Base-by-base conservation (phyloP, 2,888 invertebrate species). In the Dryocosmus kuriphilus region DNA sequence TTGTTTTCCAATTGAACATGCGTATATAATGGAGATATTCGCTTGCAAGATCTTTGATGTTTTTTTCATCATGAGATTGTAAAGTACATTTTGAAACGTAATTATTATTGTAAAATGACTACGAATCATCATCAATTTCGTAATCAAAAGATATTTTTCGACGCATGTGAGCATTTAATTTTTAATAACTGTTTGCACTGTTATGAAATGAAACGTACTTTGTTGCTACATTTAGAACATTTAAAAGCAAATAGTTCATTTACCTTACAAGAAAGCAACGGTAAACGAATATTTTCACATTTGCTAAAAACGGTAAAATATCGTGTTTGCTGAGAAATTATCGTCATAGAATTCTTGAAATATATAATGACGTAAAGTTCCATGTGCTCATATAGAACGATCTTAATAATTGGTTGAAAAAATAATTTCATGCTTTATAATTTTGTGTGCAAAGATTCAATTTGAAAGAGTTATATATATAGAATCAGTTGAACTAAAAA, bases 41-140 rank as follows among this genome's bases (percentile, higher is more conserved):
- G 14, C 8, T 30, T 22, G 51, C 35, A 35, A 7, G 8, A 35
- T 63, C 22, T 22, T 9, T n/a, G 27, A 8, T 22, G 32, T 63
- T 63, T 63, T 63, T 63, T 22, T 35, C 38, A n/a, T 63, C 63
- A 22, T 32, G 35, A 35, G 22, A n/a, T 63, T 30, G 19, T 19
- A 35, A 35, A 35, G 22, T 41, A 41, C 16, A 41, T 41, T 41
- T 16, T 11, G n/a, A 9, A 35, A 35, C n/a, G n/a, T n/a, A 63
- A 22, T 63, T 35, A 63, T 62, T 62, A 9, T 62, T 32, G 32
- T 22, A 55, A 55, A 35, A 62, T 32, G n/a, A 62, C 32, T 30
- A 16, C 19, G 9, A 30, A 62, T 22, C 63, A 14, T 63, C 38
- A 63, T 35, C 22, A 63, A 35, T 63, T 35, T 32, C 63, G 11